Base-by-base conservation (phyloP, 2,797 vertebrate genomes). In the Phoeniculus purpureus region DNA sequence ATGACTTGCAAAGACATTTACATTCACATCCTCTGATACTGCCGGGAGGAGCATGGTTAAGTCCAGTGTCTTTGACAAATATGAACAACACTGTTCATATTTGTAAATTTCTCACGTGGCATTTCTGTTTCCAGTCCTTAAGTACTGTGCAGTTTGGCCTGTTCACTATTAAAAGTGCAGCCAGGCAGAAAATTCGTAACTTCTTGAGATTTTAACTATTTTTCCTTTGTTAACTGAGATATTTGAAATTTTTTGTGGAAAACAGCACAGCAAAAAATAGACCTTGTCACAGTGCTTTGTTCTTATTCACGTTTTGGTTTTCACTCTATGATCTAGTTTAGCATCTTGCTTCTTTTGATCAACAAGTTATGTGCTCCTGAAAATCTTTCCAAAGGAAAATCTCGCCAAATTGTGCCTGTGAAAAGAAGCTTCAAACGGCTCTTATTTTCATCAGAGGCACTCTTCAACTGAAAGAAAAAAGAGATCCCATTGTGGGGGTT, bases 51-150 rank as follows among this genome's bases (percentile, higher is more conserved):
- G 6, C 43, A 71, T 45, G 62, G 61, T 90, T 90, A 86, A 76
- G 61, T 77, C 60, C 25, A n/a, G 66, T 67, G 78, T 92, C 84
- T 81, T 90, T 90, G 84, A 89, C 78, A 94, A 89, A 51, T 78
- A 72, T 7, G 14, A 94, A 56, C 56, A 92, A 66, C 73, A 87
- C 37, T 37, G 37, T n/a, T 5, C 31, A 27, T 66, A 56, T 81
- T 81, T 75, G n/a, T 55, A 66, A 64, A 91, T 81, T 85, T 95
- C 13, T 90, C 90, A 86, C 67, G 21, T 76, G 77, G 78, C 80
- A 71, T 91, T 95, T 92, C 74, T 82, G 65, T 32, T 90, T 84
- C 54, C 65, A 84, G 15, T 58, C 47, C 26, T 76, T 71, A 34
- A 6, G 1, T 27, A 6, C 14, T 84, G 25, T 26, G 10, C 15